Conservation (phyloP, 1,140 invertebrate species). For the Lasioglossum baleicum region DNA sequence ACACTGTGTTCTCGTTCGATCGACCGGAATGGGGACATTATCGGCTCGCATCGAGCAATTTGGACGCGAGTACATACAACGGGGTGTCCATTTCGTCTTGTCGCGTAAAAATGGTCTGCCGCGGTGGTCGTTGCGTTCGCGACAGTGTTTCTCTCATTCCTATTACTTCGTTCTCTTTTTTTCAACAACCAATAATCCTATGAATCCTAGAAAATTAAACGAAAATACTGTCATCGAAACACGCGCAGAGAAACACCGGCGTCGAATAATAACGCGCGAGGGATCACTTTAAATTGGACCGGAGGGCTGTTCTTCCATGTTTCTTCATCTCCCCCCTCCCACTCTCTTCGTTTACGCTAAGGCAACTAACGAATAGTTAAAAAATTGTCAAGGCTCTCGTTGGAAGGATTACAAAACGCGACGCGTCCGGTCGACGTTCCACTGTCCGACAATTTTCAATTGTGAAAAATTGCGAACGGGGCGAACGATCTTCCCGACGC, state of each 20-base stretch:
- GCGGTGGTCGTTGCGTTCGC: conserved; percentile 11
- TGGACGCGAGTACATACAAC: not conserved
- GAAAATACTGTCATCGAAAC: too few species aligned
- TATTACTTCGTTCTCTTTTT: not conserved
- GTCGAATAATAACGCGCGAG: not conserved
- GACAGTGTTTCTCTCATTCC: not conserved
- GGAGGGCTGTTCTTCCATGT: conserved; percentile 4
- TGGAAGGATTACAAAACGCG: conserved; percentile 60
- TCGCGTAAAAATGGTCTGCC: conserved; percentile 23
- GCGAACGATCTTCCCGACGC: not conserved
- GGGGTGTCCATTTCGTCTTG: not conserved
- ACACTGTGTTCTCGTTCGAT: not conserved
- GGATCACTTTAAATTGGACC: not conserved
- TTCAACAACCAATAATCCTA: too few species aligned
- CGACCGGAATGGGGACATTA: not conserved
- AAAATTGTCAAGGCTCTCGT: conserved; percentile 60
- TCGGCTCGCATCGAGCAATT: not conserved
- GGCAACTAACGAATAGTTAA: conserved; percentile 56
- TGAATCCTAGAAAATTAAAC: too few species aligned
- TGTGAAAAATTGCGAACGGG: not conserved
- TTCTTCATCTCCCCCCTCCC: conserved; percentile 7
- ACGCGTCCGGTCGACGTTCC: not conserved
- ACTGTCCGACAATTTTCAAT: not conserved
- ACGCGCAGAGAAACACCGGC: not conserved
- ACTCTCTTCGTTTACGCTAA: conserved; percentile 49